Conservation (phyloP, 2,797 vertebrate genomes). For the Poecilia gillii region DNA sequence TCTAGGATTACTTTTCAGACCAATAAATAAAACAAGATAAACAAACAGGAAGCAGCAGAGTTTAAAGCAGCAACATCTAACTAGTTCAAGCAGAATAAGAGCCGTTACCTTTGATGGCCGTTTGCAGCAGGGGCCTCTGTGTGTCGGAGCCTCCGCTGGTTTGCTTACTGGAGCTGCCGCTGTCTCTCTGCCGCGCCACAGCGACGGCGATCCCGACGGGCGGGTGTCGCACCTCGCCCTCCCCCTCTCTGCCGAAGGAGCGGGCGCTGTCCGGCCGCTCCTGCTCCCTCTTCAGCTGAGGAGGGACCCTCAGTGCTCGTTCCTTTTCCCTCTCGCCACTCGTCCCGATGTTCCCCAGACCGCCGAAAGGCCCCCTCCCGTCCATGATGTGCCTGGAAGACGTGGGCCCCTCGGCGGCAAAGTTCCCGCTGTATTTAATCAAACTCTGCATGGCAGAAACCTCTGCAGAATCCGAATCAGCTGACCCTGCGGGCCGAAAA, state of each 20-base stretch:
- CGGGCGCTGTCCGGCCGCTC: conserved; percentile 94
- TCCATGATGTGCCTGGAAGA: conserved; percentile 80
- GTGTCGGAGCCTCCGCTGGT: conserved; percentile 82
- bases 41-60: neutral
- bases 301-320: conserved; percentile 81
- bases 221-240: conserved; percentile 93
- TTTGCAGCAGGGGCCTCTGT: conserved; percentile 85
- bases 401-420: conserved; percentile 82
- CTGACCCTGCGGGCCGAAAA: conserved; percentile 71
- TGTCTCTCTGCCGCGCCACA: conserved; percentile 96
- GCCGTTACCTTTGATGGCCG: conserved; percentile 87
- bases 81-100: neutral
- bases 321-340: conserved; percentile 42
- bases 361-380: conserved; percentile 90
- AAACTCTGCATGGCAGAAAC: conserved; percentile 97
- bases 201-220: conserved; percentile 96
- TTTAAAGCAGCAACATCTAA: neutral
- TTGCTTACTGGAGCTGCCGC: conserved; percentile 79
- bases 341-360: conserved; percentile 84
- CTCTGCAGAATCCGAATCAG: conserved; percentile 75
- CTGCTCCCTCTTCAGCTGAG: conserved; percentile 91
- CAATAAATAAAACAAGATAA: neutral
- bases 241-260: conserved; percentile 90
- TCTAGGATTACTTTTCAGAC: neutral
- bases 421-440: conserved; percentile 97